Conservation (phyloP, 2,888 invertebrate genomes). For the Desoria tigrina region DNA sequence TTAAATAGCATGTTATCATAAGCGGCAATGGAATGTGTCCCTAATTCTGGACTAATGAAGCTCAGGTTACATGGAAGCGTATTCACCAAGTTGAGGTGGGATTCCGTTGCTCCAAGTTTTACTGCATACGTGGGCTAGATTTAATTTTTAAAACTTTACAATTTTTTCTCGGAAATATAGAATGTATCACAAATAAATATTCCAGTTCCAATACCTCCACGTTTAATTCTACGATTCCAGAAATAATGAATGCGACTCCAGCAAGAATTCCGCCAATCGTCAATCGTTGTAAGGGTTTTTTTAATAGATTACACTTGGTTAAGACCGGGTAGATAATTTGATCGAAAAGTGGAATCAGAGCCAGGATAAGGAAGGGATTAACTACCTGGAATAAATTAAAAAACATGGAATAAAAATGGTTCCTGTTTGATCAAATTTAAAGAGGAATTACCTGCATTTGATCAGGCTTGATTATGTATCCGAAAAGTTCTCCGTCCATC, state of each 20-base stretch:
- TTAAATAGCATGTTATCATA: constrained; percentile 19
- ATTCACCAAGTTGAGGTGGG: constrained; percentile 67
- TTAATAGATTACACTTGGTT: constrained; percentile 45
- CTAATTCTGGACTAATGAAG: not conserved
- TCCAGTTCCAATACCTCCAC: constrained; percentile 56
- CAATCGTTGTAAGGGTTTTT: constrained; percentile 61
- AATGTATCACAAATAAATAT: too few species aligned
- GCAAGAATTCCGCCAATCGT: constrained; percentile 60
- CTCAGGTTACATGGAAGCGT: constrained; percentile 64
- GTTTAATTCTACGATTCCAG: constrained; percentile 59
- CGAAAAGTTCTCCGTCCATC: constrained; percentile 56
- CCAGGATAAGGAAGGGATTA: constrained; percentile 58
- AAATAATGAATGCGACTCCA: constrained; percentile 59
- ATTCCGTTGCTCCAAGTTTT: constrained; percentile 33
- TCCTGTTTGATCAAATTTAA: not conserved
- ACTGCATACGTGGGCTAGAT: constrained; percentile 53
- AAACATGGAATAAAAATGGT: not conserved
- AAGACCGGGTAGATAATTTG: constrained; percentile 58
- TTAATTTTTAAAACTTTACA: too few species aligned
- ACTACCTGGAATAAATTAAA: constrained; percentile 53
- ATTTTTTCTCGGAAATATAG: too few species aligned
- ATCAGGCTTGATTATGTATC: constrained; percentile 58
- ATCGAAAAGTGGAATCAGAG: constrained; percentile 60
- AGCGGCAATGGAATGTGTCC: not conserved
- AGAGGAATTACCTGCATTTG: constrained; percentile 58